A percentile compares a stretch with the other conserved stretches of the same genome.
Conservation (phyloP, 2,888 invertebrate species). For the Drosophila peninsularis region DNA sequence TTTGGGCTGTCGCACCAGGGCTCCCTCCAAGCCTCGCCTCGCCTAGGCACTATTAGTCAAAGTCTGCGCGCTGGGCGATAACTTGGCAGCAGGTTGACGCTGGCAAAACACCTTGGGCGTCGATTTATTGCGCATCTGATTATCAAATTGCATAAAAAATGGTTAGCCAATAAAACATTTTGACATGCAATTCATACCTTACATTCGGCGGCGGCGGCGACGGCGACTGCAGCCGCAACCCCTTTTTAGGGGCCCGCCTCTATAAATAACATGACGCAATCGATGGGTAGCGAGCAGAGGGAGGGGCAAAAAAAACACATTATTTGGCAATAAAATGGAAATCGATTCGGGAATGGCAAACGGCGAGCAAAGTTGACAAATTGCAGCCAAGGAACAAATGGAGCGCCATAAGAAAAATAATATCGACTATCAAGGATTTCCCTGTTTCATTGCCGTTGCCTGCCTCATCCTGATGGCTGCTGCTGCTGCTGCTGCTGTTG, state of each 20-base stretch:
- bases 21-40: background rate
- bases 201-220: conserved; percentile 9
- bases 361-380: conserved; percentile 75
- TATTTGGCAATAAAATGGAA: conserved; percentile 82
- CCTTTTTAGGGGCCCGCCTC: conserved; percentile 45
- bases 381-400: conserved; percentile 77
- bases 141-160: conserved; percentile 81
- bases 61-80: conserved; percentile 59
- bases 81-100: conserved; percentile 57
- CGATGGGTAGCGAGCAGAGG: conserved; percentile 47
- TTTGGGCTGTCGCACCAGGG: conserved; percentile 16
- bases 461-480: conserved; percentile 25
- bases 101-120: conserved; percentile 26
- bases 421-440: conserved; percentile 78
- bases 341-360: conserved; percentile 65
- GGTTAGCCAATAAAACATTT: conserved; percentile 81
- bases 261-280: conserved; percentile 83
- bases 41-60: conserved; percentile 62
- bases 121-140: conserved; percentile 74
- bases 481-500: conserved; percentile 53
- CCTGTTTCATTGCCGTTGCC: conserved; percentile 49
- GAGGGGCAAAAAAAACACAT: conserved; percentile 61
- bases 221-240: conserved; percentile 20
- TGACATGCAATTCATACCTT: conserved; percentile 80
- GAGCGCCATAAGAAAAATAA: conserved; percentile 80